phyloP scores from a whole-genome alignment of 2,113 vertebrate species.

The Heloderma charlesbogerti region DNA sequence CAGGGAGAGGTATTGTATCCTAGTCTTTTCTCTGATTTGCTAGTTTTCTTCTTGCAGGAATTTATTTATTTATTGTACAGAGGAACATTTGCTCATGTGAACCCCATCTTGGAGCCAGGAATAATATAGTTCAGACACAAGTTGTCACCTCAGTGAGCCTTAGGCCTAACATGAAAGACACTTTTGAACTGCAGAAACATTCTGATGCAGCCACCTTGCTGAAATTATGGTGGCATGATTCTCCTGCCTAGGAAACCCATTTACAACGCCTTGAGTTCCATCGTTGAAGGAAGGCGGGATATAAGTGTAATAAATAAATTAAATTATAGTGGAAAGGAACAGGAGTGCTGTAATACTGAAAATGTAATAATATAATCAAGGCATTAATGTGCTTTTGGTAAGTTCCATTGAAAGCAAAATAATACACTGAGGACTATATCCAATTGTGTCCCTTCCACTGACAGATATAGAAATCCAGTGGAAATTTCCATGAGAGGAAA shows the following conservation, averaged over 20 bases:
- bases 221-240: not conserved
- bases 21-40: not conserved
- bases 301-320: conserved; percentile 8
- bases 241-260: not conserved
- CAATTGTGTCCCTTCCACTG: not conserved
- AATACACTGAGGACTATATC: conserved; percentile 6
- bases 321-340: not conserved
- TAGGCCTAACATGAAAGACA: not conserved
- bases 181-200: not conserved
- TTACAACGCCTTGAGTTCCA: not conserved
- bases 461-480: not conserved
- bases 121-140: not conserved
- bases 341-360: not conserved
- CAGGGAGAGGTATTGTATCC: not conserved
- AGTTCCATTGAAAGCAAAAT: conserved; percentile 19
- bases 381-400: not conserved
- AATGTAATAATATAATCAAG: not conserved
- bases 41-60: not conserved
- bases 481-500: not conserved
- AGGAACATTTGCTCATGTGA: not conserved
- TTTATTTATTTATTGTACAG: not conserved
- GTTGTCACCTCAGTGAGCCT: not conserved
- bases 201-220: not conserved
- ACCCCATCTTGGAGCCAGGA: not conserved
- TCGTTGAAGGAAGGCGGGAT: not conserved